These are phyloP conservation scores for Callimico goeldii DNA, from an alignment of 2,797 vertebrate species.

Conservation along the genomic window DNA sequence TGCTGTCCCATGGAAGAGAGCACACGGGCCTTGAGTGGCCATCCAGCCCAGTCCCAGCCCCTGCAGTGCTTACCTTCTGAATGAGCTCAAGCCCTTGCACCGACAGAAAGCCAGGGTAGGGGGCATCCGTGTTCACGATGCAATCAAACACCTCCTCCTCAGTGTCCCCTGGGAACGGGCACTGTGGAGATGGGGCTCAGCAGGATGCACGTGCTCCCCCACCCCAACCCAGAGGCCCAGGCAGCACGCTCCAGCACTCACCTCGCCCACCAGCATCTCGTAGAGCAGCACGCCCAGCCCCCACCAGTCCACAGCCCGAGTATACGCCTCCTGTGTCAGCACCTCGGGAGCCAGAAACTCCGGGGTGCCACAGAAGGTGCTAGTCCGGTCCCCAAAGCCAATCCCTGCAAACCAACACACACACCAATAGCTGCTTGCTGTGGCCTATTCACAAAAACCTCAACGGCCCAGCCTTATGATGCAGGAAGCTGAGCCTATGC, in stretches of 20 bases:
- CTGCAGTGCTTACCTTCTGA: slow-evolving; percentile 87
- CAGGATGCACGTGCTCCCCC: not conserved
- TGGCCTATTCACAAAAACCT: not conserved
- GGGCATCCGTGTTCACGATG: slow-evolving; percentile 94
- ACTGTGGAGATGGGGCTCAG: slow-evolving; percentile 43
- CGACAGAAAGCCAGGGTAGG: slow-evolving; percentile 91
- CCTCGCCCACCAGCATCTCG: slow-evolving; percentile 98
- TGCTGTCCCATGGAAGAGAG: not conserved
- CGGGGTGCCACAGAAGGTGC: slow-evolving; percentile 96
- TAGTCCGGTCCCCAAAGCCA: slow-evolving; percentile 93
- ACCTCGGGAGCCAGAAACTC: slow-evolving; percentile 98
- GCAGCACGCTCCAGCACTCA: slow-evolving; percentile 77
- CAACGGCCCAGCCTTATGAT: not conserved
- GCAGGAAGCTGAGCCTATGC: not conserved
- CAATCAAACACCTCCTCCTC: slow-evolving; percentile 98
- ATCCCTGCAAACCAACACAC: slow-evolving; percentile 87
- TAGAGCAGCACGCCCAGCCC: slow-evolving; percentile 95
- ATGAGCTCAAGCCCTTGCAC: slow-evolving; percentile 89
- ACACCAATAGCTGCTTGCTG: not conserved
- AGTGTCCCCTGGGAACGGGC: slow-evolving; percentile 95
- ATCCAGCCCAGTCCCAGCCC: not conserved
- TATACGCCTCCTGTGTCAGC: slow-evolving; percentile 94
- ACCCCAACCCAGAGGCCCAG: not conserved
- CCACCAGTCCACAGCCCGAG: slow-evolving; percentile 98
- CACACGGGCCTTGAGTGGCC: accelerated